A percentile compares a stretch with the other conserved stretches of the same genome.
Evolutionary conservation across 2,797 vertebrate genomes (phyloP).

Genomic region (Xyrichtys novacula): DNA sequence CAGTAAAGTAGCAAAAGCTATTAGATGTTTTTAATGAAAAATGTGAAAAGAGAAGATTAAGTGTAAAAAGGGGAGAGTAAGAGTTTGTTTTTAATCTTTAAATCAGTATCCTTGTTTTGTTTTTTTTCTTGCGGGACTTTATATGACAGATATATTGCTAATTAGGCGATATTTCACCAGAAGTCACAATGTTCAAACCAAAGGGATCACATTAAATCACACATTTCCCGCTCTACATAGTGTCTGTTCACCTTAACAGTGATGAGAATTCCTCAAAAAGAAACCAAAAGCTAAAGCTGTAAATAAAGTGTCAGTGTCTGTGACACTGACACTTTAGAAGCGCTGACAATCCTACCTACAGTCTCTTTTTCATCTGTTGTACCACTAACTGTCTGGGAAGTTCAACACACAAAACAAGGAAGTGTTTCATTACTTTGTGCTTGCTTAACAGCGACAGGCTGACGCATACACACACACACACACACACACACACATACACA

Average conservation of each 20-base stretch:
- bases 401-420: conserved; percentile 18
- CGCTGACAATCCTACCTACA: not conserved
- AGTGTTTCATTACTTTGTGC: conserved; percentile 43
- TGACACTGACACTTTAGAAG: not conserved
- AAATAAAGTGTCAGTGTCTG: not conserved
- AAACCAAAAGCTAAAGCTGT: too few relatives aligned
- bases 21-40: too few relatives aligned
- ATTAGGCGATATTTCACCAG: not conserved
- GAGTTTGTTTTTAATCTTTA: too few relatives aligned
- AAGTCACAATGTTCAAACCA: not conserved
- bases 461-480: not conserved
- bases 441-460: conserved; percentile 5
- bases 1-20: too few relatives aligned
- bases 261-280: too few relatives aligned
- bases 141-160: too few relatives aligned
- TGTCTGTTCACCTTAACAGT: conserved; percentile 7
- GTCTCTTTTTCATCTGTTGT: not conserved
- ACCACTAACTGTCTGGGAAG: not conserved
- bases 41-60: too few relatives aligned
- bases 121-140: not conserved
- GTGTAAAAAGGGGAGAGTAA: too few relatives aligned
- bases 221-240: not conserved
- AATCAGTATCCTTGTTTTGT: not conserved
- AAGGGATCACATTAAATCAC: not conserved
- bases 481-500: conserved; percentile 4